These are phyloP conservation scores for Podarcis siculus DNA, from an alignment of 2,797 vertebrate genomes.

Conservation along the genomic window DNA sequence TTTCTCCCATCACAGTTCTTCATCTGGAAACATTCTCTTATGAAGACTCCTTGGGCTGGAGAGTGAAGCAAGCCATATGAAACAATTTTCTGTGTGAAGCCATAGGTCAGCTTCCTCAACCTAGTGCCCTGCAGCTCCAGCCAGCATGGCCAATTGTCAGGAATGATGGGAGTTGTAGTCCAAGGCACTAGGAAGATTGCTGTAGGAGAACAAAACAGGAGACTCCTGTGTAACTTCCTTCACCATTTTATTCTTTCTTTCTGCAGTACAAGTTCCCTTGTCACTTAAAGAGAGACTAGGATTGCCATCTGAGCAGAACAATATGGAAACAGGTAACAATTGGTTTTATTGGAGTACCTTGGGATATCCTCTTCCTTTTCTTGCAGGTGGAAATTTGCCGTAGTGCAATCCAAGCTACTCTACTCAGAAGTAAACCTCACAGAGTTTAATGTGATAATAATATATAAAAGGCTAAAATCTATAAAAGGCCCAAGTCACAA, in stretches of 20 bases:
- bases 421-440: not conserved
- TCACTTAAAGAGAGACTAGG: constrained; percentile 87
- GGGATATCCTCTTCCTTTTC: accelerated
- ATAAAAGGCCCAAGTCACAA: not conserved
- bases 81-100: too few species aligned
- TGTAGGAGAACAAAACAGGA: too few species aligned
- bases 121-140: too few species aligned
- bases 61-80: too few species aligned
- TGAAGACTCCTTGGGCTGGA: too few species aligned
- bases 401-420: not conserved
- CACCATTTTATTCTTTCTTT: not conserved
- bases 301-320: constrained; percentile 66
- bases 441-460: not conserved
- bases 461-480: too few species aligned
- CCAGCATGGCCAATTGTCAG: too few species aligned
- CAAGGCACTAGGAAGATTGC: too few species aligned
- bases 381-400: not conserved
- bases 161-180: too few species aligned
- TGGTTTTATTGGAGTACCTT: accelerated
- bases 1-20: too few species aligned
- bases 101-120: too few species aligned
- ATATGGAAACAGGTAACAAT: constrained; percentile 74
- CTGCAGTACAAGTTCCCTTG: constrained; percentile 75
- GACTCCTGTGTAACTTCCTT: not conserved
- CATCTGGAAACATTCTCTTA: too few species aligned